Evolutionary conservation across 2,888 invertebrate genomes (phyloP).

Genomic region (Physocephala rufipes): DNA sequence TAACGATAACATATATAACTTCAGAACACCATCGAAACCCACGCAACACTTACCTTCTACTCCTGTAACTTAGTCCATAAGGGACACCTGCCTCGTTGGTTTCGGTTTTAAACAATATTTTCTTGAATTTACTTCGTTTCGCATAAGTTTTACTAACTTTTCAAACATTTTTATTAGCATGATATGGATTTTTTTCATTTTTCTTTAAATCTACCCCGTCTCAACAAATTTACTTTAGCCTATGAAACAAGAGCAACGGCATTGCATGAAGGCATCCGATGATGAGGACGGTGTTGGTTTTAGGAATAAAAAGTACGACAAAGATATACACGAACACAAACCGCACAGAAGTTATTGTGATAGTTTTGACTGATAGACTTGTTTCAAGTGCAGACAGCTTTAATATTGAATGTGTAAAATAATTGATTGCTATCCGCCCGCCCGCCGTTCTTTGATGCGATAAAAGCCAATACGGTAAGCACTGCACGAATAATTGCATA

Average conservation of each 20-base stretch:
- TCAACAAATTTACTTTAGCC: slow-evolving; percentile 16
- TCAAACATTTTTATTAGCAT: slow-evolving; percentile 22
- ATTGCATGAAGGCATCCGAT: neutral
- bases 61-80: too few species aligned
- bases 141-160: too few species aligned
- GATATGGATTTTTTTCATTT: neutral
- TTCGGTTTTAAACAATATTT: neutral
- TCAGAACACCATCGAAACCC: neutral
- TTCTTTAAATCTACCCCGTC: neutral
- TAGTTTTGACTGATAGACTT: slow-evolving; percentile 62
- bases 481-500: too few species aligned
- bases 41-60: slow-evolving; percentile 10
- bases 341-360: slow-evolving; percentile 38
- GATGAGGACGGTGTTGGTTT: neutral
- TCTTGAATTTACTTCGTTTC: slow-evolving; percentile 5
- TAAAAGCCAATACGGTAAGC: too few species aligned
- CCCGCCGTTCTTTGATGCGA: neutral
- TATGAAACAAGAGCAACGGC: slow-evolving; percentile 5
- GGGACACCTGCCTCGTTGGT: too few species aligned
- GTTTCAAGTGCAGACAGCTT: slow-evolving; percentile 59
- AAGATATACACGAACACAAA: slow-evolving; percentile 11
- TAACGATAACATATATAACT: too few species aligned
- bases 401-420: slow-evolving; percentile 43
- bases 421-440: slow-evolving; percentile 7
- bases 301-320: too few species aligned